Evolutionary conservation across 2,113 vertebrate species (phyloP), one percentile per base, ranked within the genome.

Genomic region (Cyanoramphus novaezelandiae): DNA sequence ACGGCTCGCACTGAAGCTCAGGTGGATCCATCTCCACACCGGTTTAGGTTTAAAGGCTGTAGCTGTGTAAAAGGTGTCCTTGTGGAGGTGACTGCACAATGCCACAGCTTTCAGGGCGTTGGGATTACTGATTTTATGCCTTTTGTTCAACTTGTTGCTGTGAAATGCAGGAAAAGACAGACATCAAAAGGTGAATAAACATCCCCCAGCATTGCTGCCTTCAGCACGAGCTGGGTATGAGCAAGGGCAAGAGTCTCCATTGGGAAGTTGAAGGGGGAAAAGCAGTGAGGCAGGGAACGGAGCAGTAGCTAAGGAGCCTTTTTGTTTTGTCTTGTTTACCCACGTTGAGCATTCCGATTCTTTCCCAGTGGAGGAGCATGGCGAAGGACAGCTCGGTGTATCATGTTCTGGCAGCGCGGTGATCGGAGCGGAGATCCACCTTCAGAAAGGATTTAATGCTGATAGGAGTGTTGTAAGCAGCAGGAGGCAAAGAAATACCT

Each of bases 231-330:
- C 43, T 23, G 37, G 68, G 10, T 12, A 2, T 2, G n/a, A 84
- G 18, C 35, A 43, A 31, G 17, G 43, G 39, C 43, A 55, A 24
- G 59, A 33, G 41, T 23, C 35, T 41, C 46, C 3, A 0, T 52
- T 10, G 60, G 72, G 44, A 11, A 72, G 49, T 11, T 1, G 6
- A 52, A 11, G 47, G 35, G n/a, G 37, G 11, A 27, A 20, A 55
- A 31, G 8, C 35, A 27, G 9, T 0, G 3, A 21, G 49, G 46
- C 1, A 0, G 41, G 72, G 52, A 50, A 6, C 47, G 25, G 59
- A 55, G 53, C 80, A 67, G 60, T 39, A 77, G 41, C 35, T 18
- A 33, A 62, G 59, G 63, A 74, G 33, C 16, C 5, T 23, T 44
- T 5, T 37, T 46, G 7, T 3, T 79, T 72, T 35, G 37, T 2